Base-by-base conservation (phyloP, 2,113 vertebrate genomes). In the Synodontis membranacea region DNA sequence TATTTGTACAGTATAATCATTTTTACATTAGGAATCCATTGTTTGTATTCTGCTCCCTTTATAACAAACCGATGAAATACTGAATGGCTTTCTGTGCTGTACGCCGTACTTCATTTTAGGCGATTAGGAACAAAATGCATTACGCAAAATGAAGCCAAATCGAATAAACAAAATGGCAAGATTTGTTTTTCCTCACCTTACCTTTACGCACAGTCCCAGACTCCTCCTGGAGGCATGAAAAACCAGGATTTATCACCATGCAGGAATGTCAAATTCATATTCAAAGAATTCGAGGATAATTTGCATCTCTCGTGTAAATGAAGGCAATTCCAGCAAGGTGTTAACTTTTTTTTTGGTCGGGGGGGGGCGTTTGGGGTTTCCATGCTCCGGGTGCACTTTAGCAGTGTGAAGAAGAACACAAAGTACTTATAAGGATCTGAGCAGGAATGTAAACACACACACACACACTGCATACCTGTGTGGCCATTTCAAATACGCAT, bases 401-500 rank as follows among this genome's bases (percentile, higher is more conserved):
- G 9, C 0, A 23, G 5, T 74, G 28, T 74, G 42, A 74, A 70
- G 37, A 70, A 42, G 46, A 46, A 44, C 23, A 46, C 21, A 42
- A 25, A 25, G 68, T 72, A 4, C 39, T 25, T n/a, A 75, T 25
- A 75, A 46, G 42, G 15, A 76, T 19, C 12, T 76, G 25, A 19
- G 44, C 74, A 76, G 28, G 6, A 76, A 76, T 48, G 21, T 74
- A 23, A 74, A 34, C 66, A 37, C 15, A 39, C 37, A 72, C 68
- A 42, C 37, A 44, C 39, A 42, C 68, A 14, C 10, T 39, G 19
- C 10, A 12, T 25, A 74, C 70, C 70, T 74, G 37, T 80, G 64
- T 74, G 75, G 54, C 44, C 19, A 56, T 85, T 89, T 23, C 7
- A 62, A 34, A 68, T 87, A 72, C 28, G 83, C 62, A 84, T 39